A percentile compares a stretch with the other conserved stretches of the same genome.
Evolutionary conservation across 2,888 invertebrate genomes (phyloP).

Genomic region (Agapostemon virescens): DNA sequence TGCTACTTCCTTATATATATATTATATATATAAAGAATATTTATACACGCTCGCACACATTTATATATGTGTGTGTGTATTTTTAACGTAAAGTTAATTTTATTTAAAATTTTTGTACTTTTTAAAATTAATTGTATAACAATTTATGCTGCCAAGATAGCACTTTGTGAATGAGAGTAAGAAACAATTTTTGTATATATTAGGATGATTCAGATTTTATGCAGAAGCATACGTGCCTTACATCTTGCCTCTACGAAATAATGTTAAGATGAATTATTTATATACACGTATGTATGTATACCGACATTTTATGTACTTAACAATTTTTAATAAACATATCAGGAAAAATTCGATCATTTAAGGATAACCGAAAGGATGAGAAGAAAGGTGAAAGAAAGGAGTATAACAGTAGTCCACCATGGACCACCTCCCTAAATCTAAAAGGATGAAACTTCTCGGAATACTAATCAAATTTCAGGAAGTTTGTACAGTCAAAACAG

Average conservation of each 20-base stretch:
- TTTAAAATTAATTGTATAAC: conserved; percentile 9
- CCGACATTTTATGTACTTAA: conserved; percentile 65
- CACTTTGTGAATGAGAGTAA: conserved; percentile 36
- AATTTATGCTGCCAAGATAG: conserved; percentile 13
- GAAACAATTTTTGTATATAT: conserved; percentile 73
- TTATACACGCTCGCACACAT: background rate
- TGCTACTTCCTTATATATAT: conserved; percentile 28
- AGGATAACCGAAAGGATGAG: background rate
- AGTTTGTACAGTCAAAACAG: too few relatives aligned
- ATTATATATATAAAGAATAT: conserved; percentile 9
- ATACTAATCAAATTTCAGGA: too few relatives aligned
- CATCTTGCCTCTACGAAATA: conserved; percentile 74
- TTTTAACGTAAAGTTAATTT: conserved; percentile 46
- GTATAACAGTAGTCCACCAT: too few relatives aligned
- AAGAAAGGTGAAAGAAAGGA: too few relatives aligned
- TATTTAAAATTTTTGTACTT: conserved; percentile 53
- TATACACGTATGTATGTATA: conserved; percentile 65
- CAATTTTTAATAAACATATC: conserved; percentile 64
- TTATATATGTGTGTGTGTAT: conserved; percentile 26
- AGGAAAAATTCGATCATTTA: conserved; percentile 16
- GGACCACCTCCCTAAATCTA: too few relatives aligned
- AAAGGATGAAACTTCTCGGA: too few relatives aligned
- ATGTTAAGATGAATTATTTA: conserved; percentile 75
- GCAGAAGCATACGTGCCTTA: conserved; percentile 74
- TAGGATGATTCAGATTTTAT: conserved; percentile 68